A percentile compares a stretch with the other conserved stretches of the same genome.
phyloP scores from a whole-genome alignment of 1,140 invertebrate species.

The Zeugodacus cucurbitae region DNA sequence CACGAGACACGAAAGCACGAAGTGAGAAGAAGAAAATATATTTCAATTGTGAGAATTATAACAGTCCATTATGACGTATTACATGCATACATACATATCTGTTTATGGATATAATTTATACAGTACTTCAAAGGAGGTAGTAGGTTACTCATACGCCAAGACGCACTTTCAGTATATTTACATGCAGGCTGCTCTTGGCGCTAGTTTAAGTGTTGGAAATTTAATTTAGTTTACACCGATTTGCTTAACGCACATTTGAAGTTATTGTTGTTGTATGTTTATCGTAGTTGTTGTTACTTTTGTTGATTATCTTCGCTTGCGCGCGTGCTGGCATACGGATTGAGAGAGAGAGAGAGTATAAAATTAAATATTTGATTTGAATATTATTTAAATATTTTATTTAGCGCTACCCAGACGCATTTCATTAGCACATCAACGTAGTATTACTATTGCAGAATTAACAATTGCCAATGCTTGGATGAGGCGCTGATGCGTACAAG shows the following conservation, averaged over 20 bases:
- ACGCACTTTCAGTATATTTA: background rate
- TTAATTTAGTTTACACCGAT: background rate
- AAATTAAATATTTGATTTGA: conserved; percentile 17
- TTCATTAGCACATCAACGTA: background rate
- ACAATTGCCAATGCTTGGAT: background rate
- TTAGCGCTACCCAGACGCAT: background rate
- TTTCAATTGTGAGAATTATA: background rate
- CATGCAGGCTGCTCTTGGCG: background rate
- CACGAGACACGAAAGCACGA: background rate
- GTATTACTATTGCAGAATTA: background rate
- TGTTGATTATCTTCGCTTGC: background rate
- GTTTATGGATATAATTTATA: background rate
- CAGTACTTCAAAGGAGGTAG: background rate
- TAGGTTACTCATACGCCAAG: background rate
- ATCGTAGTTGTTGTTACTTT: background rate
- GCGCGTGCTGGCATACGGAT: background rate
- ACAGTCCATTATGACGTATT: background rate
- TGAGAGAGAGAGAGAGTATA: background rate
- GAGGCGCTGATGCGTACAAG: background rate
- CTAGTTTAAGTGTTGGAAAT: background rate
- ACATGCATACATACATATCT: background rate
- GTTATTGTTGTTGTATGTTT: background rate
- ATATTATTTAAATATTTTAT: conserved; percentile 17
- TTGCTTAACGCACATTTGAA: background rate
- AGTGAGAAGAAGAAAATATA: background rate